Evolutionary conservation across 2,888 invertebrate species (phyloP).

Genomic region (Troilus luridus): DNA sequence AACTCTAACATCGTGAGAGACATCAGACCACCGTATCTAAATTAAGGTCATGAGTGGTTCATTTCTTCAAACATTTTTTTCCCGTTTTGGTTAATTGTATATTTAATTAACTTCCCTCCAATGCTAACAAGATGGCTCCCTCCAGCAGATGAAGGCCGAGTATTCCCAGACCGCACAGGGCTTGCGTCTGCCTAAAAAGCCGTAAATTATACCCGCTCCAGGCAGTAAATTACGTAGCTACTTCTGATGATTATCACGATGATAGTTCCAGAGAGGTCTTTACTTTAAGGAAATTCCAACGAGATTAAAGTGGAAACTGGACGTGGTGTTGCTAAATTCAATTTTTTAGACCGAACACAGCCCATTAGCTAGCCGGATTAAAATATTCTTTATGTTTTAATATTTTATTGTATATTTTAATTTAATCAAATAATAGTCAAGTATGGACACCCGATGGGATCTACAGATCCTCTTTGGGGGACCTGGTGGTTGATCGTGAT

Average conservation of each 20-base stretch:
- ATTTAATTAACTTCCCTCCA: background rate
- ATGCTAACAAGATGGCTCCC: background rate
- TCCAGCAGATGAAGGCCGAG: background rate
- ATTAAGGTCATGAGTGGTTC: background rate
- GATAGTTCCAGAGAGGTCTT: background rate
- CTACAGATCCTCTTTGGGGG: too few relatives aligned
- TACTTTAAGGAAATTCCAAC: background rate
- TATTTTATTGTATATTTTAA: too few relatives aligned
- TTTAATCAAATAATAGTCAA: too few relatives aligned
- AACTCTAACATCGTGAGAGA: background rate
- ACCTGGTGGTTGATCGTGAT: too few relatives aligned
- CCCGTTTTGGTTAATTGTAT: background rate
- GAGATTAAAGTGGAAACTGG: too few relatives aligned
- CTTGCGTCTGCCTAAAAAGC: background rate
- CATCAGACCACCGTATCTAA: background rate
- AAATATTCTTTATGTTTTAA: too few relatives aligned
- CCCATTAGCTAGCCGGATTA: too few relatives aligned
- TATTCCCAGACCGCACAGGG: background rate
- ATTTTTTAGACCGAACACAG: too few relatives aligned
- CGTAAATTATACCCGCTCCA: background rate
- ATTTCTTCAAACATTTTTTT: constrained; percentile 16
- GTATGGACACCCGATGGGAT: too few relatives aligned
- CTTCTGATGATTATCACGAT: background rate
- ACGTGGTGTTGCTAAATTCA: too few relatives aligned
- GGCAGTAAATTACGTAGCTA: background rate